Evolutionary conservation across 1,140 invertebrate species (phyloP), one percentile per base, ranked within the genome.

Genomic region (Lanistes nyassanus): DNA sequence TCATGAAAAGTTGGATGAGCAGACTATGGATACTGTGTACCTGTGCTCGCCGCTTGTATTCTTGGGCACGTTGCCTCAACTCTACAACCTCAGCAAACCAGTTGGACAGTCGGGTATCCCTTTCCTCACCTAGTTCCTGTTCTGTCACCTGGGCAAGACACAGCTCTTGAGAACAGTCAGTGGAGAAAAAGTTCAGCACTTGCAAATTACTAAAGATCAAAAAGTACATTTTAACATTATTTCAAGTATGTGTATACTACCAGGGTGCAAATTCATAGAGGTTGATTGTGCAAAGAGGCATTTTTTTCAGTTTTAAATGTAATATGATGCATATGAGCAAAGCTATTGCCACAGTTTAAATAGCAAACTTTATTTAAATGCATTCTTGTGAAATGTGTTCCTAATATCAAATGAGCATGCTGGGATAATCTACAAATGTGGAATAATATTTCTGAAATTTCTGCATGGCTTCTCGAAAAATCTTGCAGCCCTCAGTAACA

Each of bases 1-100:
- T n/a, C n/a, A n/a, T n/a, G n/a, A n/a, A n/a, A n/a, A n/a, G n/a
- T n/a, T n/a, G n/a, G n/a, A n/a, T 2, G 19, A 47, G 42, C 2
- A 47, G 5, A 47, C 42, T 47, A 47, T 16, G 19, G 19, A 6
- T 16, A n/a, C n/a, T n/a, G n/a, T n/a, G 6, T 72, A 72, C 70
- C 70, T 85, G 80, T 1, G 87, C 85, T 36, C 87, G 79, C 34
- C 83, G 83, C 9, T 84, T 79, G 76, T 89, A 89, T 75, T 89
- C 87, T 5, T 83, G 77, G 31, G 88, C 88, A 55, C 85, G 84
- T 2, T 80, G 78, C 13, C 88, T 78, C 37, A 89, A 74, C 65
- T 89, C 88, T 26, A 88, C 37, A 0, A 89, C 87, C 76, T 89
- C 87, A 11, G 82, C 81, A 81, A 84, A 88, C 88, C 88, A 89